Conservation (phyloP, 2,888 invertebrate species). For the Drosophila subquinaria region DNA sequence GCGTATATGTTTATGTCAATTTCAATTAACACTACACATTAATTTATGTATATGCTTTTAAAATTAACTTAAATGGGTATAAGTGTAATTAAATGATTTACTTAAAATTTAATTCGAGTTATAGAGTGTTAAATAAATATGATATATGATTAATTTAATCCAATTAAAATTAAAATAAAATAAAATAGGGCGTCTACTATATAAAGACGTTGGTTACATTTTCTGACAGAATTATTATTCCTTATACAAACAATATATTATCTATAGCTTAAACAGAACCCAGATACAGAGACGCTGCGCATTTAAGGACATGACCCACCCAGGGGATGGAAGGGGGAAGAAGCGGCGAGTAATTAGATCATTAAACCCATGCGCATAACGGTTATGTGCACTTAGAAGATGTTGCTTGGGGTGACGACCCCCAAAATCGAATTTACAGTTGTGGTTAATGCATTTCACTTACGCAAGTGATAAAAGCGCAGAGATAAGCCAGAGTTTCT, state of each 20-base stretch:
- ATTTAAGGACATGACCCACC: background rate
- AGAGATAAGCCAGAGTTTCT: conserved; percentile 47
- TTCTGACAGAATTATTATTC: background rate
- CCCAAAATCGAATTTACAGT: conserved; percentile 58
- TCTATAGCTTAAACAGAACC: conserved; percentile 24
- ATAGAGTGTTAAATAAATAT: background rate
- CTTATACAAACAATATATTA: conserved; percentile 1
- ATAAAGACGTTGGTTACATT: background rate
- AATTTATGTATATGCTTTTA: too few relatives aligned
- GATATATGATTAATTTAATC: background rate
- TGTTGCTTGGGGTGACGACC: conserved; percentile 24
- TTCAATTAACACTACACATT: too few relatives aligned
- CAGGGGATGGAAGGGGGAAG: background rate
- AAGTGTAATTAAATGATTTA: background rate
- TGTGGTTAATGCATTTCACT: conserved; percentile 65
- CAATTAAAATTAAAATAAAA: background rate
- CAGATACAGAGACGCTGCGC: conserved; percentile 20
- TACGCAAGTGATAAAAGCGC: conserved; percentile 57
- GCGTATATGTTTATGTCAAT: too few relatives aligned
- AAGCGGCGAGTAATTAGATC: conserved; percentile 49
- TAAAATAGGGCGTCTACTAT: background rate
- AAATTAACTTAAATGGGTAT: too few relatives aligned
- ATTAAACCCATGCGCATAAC: conserved; percentile 42
- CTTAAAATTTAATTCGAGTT: background rate
- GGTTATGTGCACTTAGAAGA: conserved; percentile 31